Base-by-base conservation (phyloP, 2,797 vertebrate genomes). In the Alca torda region DNA sequence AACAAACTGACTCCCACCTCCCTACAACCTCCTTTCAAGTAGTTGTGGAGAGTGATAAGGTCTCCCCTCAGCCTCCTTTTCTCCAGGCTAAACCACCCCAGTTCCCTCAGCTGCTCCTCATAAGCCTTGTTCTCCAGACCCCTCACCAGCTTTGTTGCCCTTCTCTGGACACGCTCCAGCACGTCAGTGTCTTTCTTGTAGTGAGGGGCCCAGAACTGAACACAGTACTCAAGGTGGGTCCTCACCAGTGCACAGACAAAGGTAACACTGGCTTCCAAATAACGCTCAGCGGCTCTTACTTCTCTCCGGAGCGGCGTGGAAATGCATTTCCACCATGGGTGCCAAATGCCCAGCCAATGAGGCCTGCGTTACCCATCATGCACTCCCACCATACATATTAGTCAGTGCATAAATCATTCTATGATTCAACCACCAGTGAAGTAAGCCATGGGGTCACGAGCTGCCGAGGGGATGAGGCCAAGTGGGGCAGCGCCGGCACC, bases 351-450 rank as follows among this genome's bases (percentile, higher is more conserved):
- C 37, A 7, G n/a, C 54, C 12, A 17, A 8, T 2, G 5, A 19
- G 39, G 16, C 16, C 25, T 19, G 30, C 24, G 50, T 50, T 39
- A 13, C 28, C 2, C 31, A 19, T 21, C 1, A 0, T 20, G 7
- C 20, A 0, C 53, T 76, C 69, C 54, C 59, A 3, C 46, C 4
- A 0, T 4, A 4, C 2, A 0, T 24, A 24, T 41, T 18, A 3
- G 11, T 6, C 16, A 24, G 61, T 24, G 12, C 48, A 10, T 20
- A 50, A 51, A 51, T 67, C 57, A 46, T 21, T 21, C 46, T 46
- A 11, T 46, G 46, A 10, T 37, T 35, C 2, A 1, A 31, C 14
- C 6, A 0, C 56, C 35, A n/a, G 5, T 45, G 10, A 35, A 50
- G 12, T 11, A 20, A 41, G 13, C 0, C 16, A 7, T 20, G 53